Base-by-base conservation (phyloP, 2,797 vertebrate species). In the Enteromius trimaculatus region DNA sequence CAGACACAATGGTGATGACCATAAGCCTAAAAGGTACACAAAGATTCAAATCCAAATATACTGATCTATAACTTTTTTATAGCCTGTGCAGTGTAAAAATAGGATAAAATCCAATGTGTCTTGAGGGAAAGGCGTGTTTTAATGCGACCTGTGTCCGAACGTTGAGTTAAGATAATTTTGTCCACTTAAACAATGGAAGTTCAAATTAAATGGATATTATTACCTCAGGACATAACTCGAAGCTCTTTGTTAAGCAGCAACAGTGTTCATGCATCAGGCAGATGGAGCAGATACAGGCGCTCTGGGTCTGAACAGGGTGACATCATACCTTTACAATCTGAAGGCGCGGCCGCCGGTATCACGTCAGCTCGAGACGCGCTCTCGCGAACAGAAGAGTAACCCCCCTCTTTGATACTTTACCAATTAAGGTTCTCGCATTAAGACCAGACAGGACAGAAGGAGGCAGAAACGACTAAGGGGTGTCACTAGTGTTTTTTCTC, bases 351-450 rank as follows among this genome's bases (percentile, higher is more conserved):
- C 92, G 82, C 88, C 87, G 75, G 86, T 90, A 93, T 94, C 91
- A 93, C 94, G 92, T 95, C 93, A 93, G 85, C 87, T 62, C 85
- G 47, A 91, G 90, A 84, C 80, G 79, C 82, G 76, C 75, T 86
- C 81, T 49, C 77, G 82, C 75, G 44, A 70, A 85, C 65, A 84
- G 84, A 87, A 71, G 77, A 84, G 51, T 70, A 64, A 23, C 88
- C 86, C 91, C 90, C 92, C 89, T 87, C 88, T 90, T 92, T 89
- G 90, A 89, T 91, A 90, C 91, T 91, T 93, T 94, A 95, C 95
- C 95, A 95, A 96, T 96, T 96, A 96, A 96, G 95, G 94, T 88
- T 94, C 92, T 95, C 84, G 75, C 87, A 83, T 91, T 88, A 87
- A 85, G 80, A 70, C 64, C 81, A 55, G 79, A 71, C 66, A 86